Percentiles rank a stretch among this genome's conserved stretches.
These are phyloP conservation scores for Salarias fasciatus DNA, from an alignment of 2,797 vertebrate genomes.

Conservation along the genomic window DNA sequence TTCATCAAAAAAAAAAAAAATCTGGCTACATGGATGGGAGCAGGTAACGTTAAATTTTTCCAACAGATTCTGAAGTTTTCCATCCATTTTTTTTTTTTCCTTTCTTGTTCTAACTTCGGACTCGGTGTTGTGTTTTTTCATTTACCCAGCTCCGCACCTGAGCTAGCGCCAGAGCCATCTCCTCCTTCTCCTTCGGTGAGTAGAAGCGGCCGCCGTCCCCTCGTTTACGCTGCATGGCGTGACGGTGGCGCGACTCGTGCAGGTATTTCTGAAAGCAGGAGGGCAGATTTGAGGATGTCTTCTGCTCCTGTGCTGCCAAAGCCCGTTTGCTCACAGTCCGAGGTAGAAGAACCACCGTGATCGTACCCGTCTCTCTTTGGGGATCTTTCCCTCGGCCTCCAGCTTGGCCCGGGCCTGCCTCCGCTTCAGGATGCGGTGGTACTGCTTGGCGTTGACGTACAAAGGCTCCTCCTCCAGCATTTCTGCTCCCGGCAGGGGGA, in stretches of 20 bases:
- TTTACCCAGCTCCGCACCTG: constrained; percentile 68
- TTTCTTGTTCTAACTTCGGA: too few species aligned
- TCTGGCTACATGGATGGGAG: too few species aligned
- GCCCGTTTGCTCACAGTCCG: too few species aligned
- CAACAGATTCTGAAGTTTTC: too few species aligned
- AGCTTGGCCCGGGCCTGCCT: constrained; percentile 94
- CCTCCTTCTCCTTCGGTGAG: constrained; percentile 95
- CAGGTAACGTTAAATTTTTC: too few species aligned
- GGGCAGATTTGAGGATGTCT: too few species aligned
- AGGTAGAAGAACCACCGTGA: too few species aligned
- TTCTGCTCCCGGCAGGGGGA: constrained; percentile 95
- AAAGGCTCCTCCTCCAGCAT: constrained; percentile 98
- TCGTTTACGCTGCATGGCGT: constrained; percentile 96
- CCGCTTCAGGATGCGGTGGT: constrained; percentile 92
- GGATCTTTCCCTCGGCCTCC: constrained; percentile 97
- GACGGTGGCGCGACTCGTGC: constrained; percentile 95
- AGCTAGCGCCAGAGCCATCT: constrained; percentile 74
- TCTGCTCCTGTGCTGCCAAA: too few species aligned
- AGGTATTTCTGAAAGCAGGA: constrained; percentile 90
- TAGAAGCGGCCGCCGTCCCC: constrained; percentile 97
- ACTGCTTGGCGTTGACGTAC: constrained; percentile 88
- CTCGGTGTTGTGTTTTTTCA: too few species aligned
- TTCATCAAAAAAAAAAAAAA: too few species aligned
- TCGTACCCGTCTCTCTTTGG: constrained; percentile 95
- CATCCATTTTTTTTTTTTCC: too few species aligned